Conservation (phyloP, 2,888 invertebrate species). For the Endotricha flammealis region DNA sequence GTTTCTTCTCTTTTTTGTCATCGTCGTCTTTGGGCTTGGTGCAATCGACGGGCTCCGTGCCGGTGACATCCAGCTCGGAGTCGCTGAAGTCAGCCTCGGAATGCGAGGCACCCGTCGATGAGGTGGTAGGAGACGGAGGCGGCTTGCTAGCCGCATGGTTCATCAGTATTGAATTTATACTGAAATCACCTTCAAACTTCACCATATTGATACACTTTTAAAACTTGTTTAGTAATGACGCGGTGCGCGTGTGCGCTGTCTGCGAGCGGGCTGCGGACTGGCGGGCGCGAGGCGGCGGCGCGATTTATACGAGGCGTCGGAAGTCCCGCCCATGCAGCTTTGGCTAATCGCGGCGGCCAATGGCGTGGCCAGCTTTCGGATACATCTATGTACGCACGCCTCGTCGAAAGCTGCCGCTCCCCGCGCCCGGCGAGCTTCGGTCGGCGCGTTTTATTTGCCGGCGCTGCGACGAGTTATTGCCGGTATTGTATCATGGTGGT, state of each 20-base stretch:
- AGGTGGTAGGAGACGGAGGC: constrained; percentile 60
- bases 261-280: constrained; percentile 64
- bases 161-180: constrained; percentile 88
- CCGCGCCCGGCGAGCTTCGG: constrained; percentile 15
- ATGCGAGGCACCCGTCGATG: constrained; percentile 54
- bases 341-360: constrained; percentile 38
- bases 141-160: constrained; percentile 64
- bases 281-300: constrained; percentile 60
- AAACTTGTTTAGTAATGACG: constrained; percentile 29
- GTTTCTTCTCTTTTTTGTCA: constrained; percentile 78
- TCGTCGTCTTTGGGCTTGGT: constrained; percentile 70
- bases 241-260: constrained; percentile 49
- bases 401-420: constrained; percentile 32
- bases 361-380: constrained; percentile 50
- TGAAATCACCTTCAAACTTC: constrained; percentile 84
- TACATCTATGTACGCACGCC: constrained; percentile 55
- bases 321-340: constrained; percentile 50
- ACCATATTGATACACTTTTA: constrained; percentile 63
- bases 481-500: constrained; percentile 42
- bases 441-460: constrained; percentile 17
- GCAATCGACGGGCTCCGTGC: constrained; percentile 86
- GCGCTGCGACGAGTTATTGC: neutral
- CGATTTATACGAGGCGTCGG: constrained; percentile 46
- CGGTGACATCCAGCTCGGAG: constrained; percentile 86
- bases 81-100: constrained; percentile 76